These are phyloP conservation scores for Dolichotis patagonum DNA, from an alignment of 2,113 vertebrate species.

Conservation along the genomic window DNA sequence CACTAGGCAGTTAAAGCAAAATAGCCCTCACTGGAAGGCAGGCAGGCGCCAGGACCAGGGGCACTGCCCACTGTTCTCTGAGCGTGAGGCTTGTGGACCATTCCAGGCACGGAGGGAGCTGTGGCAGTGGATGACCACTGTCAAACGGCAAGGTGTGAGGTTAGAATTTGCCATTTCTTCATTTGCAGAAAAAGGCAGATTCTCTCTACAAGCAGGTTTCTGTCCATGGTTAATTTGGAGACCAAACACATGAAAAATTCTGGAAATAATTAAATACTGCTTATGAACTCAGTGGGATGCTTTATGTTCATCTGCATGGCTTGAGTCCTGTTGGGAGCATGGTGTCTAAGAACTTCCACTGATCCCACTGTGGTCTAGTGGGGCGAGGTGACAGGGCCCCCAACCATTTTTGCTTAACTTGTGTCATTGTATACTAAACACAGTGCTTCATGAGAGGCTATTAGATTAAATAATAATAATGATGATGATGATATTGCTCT, in stretches of 20 bases:
- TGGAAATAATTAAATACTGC: background rate
- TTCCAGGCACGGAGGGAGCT: too few species aligned
- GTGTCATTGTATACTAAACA: background rate
- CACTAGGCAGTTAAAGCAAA: background rate
- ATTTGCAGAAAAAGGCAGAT: background rate
- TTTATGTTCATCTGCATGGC: background rate
- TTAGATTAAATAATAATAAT: background rate
- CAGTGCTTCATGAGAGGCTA: background rate
- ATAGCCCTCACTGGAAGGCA: background rate
- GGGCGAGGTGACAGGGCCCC: background rate
- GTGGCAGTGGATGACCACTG: accelerated
- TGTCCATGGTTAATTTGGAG: background rate
- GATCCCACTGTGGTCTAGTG: background rate
- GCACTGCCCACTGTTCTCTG: background rate
- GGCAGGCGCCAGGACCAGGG: background rate
- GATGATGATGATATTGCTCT: too few species aligned
- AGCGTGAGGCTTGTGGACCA: background rate
- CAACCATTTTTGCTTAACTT: background rate
- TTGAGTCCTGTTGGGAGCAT: background rate
- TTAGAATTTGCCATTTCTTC: background rate
- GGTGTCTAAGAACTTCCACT: background rate
- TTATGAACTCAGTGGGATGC: background rate
- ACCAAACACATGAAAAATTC: background rate
- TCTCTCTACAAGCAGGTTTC: background rate
- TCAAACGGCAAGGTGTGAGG: background rate